phyloP scores from a whole-genome alignment of 2,888 invertebrate genomes.

The Ectemnius cavifrons region DNA sequence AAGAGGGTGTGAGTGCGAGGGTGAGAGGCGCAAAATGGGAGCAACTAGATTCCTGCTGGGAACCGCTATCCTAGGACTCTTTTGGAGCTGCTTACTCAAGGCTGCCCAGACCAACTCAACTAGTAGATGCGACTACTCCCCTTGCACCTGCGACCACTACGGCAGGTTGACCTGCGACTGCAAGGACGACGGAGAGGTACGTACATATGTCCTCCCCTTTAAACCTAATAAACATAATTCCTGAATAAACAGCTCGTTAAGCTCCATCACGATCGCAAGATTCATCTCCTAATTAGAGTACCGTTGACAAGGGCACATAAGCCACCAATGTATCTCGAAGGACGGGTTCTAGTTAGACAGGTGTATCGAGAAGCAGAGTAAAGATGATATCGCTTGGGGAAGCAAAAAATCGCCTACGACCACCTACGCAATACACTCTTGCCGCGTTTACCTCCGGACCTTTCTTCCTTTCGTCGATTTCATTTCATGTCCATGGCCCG shows the following conservation, averaged over 20 bases:
- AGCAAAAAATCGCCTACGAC: constrained; percentile 19
- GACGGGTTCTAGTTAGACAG: neutral
- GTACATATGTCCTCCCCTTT: constrained; percentile 45
- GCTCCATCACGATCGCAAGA: neutral
- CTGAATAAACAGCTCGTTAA: neutral
- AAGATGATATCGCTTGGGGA: constrained; percentile 32
- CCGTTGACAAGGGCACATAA: too few relatives aligned
- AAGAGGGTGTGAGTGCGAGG: constrained; percentile 17
- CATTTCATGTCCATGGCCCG: constrained; percentile 39
- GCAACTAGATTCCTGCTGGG: constrained; percentile 71
- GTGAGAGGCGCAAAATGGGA: constrained; percentile 66
- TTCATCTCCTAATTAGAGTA: neutral
- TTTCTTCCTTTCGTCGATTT: constrained; percentile 48
- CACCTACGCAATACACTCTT: constrained; percentile 39
- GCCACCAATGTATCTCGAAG: neutral
- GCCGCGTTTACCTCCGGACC: constrained; percentile 47
- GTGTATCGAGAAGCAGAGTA: neutral
- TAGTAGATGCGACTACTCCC: constrained; percentile 79
- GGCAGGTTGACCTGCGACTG: constrained; percentile 82
- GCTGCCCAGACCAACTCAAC: constrained; percentile 61
- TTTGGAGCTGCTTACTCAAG: constrained; percentile 67
- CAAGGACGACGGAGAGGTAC: constrained; percentile 79
- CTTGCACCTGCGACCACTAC: constrained; percentile 81
- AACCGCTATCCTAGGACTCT: constrained; percentile 72
- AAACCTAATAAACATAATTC: constrained; percentile 18